Conservation (phyloP, 2,113 vertebrate genomes). For the Anolis sagrei region DNA sequence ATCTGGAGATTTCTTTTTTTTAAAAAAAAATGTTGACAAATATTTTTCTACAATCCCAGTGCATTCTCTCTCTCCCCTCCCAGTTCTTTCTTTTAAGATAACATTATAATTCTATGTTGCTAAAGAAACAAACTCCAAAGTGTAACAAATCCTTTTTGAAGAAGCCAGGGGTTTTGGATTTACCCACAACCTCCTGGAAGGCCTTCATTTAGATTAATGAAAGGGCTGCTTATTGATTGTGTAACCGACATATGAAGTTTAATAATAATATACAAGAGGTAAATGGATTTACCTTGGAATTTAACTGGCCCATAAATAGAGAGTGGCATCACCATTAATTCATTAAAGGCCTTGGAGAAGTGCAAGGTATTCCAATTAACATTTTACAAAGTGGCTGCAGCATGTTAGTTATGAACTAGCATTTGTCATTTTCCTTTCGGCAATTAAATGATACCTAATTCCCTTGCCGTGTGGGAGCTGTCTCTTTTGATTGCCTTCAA, state of each 20-base stretch:
- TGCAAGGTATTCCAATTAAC: slow-evolving; percentile 73
- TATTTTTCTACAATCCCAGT: slow-evolving; percentile 24
- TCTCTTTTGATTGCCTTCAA: slow-evolving; percentile 67
- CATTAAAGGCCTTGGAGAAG: slow-evolving; percentile 70
- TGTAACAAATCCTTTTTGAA: background rate
- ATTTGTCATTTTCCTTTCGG: slow-evolving; percentile 75
- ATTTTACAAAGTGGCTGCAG: slow-evolving; percentile 70
- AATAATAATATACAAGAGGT: slow-evolving; percentile 66
- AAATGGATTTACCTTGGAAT: slow-evolving; percentile 69
- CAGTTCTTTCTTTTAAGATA: background rate
- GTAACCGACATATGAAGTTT: slow-evolving; percentile 69
- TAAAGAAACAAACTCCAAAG: background rate
- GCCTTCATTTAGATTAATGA: slow-evolving; percentile 70
- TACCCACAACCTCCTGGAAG: slow-evolving; percentile 43
- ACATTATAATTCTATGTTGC: slow-evolving; percentile 10
- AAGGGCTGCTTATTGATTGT: slow-evolving; percentile 69
- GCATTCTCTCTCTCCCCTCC: background rate
- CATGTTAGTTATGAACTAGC: slow-evolving; percentile 68
- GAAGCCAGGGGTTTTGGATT: slow-evolving; percentile 19
- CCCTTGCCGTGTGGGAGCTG: slow-evolving; percentile 59
- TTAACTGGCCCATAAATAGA: slow-evolving; percentile 71
- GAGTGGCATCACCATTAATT: slow-evolving; percentile 74
- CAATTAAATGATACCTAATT: slow-evolving; percentile 72
- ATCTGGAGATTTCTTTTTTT: slow-evolving; percentile 26
- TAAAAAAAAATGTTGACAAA: slow-evolving; percentile 11